Conservation (phyloP, 2,113 vertebrate species). For the Brachionichthys hirsutus region DNA sequence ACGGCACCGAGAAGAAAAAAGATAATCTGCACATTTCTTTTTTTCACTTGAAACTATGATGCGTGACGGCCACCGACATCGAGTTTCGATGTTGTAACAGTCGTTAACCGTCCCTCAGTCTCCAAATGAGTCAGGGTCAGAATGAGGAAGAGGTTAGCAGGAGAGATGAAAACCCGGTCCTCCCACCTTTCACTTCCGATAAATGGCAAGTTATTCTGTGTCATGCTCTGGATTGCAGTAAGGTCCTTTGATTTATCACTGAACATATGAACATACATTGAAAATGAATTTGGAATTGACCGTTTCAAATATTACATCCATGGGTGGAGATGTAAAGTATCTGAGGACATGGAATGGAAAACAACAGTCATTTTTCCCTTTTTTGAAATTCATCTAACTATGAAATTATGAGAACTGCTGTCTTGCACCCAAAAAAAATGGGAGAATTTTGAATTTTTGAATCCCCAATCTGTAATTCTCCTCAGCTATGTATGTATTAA, state of each 20-base stretch:
- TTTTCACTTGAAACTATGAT: slow-evolving; percentile 65
- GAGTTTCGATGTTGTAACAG: slow-evolving; percentile 72
- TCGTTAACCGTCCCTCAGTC: slow-evolving; percentile 42
- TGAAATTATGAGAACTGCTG: too few species aligned
- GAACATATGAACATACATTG: not conserved
- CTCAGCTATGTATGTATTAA: not conserved
- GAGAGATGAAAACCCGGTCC: slow-evolving; percentile 39
- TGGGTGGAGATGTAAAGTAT: too few species aligned
- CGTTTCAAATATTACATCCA: not conserved
- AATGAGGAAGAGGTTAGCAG: slow-evolving; percentile 67
- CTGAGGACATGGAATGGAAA: not conserved
- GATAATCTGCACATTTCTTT: slow-evolving; percentile 55
- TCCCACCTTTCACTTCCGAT: slow-evolving; percentile 51
- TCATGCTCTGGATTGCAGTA: slow-evolving; percentile 23
- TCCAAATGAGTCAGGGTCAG: slow-evolving; percentile 64
- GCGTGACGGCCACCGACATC: slow-evolving; percentile 24
- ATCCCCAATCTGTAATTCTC: not conserved
- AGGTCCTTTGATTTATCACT: slow-evolving; percentile 7
- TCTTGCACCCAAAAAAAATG: too few species aligned
- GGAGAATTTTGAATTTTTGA: not conserved
- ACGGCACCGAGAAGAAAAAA: slow-evolving; percentile 25
- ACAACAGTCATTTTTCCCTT: not conserved
- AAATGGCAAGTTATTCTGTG: slow-evolving; percentile 30
- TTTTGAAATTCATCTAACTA: not conserved
- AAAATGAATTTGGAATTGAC: slow-evolving; percentile 1